Base-by-base conservation (phyloP, 2,797 vertebrate species). In the Peromyscus aztecus region DNA sequence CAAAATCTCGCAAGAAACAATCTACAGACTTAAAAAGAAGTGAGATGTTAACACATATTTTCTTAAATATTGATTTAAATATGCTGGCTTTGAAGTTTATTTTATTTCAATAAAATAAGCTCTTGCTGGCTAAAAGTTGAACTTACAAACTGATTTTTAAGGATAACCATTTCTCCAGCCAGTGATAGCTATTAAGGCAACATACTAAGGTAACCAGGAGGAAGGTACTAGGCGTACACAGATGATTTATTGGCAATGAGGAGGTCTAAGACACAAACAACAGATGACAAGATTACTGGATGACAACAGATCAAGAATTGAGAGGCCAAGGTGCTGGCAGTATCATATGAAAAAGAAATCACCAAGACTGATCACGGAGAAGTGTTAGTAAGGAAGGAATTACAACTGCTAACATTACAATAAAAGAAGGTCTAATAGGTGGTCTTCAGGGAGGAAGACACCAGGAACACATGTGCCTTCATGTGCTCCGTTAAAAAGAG, bases 1-100 rank as follows among this genome's bases (percentile, higher is more conserved):
- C 99, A 98, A 99, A 99, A 98, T 99, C 99, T 61, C 97, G 98
- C 96, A 99, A 99, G 77, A 99, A 99, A 86, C 99, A 99, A 43
- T 99, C 99, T 98, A 99, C 98, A 98, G 99, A 99, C 99, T 99
- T 98, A 96, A 4, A 57, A 81, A 98, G 94, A 89, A 76, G 37
- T 90, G 89, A 97, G 78, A 94, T 55, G 24, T 97, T 96, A 98
- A 92, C 43, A 88, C 4, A 40, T 19, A 89, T 69, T 96, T 92
- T 65, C 92, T 78, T 78, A 94, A 96, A 96, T 92, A 93, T 2
- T 91, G 85, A 89, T 71, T 95, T 96, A 95, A 96, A 94, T 43
- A 76, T 55, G 17, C 43, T 93, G 90, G 5, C 75, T 96, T 88
- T 93, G 19, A 97, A 91, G 24, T 86, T 90, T 90, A 93, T 75